Base-by-base conservation (phyloP, 2,113 vertebrate genomes). In the Rhabdomys dilectus region DNA sequence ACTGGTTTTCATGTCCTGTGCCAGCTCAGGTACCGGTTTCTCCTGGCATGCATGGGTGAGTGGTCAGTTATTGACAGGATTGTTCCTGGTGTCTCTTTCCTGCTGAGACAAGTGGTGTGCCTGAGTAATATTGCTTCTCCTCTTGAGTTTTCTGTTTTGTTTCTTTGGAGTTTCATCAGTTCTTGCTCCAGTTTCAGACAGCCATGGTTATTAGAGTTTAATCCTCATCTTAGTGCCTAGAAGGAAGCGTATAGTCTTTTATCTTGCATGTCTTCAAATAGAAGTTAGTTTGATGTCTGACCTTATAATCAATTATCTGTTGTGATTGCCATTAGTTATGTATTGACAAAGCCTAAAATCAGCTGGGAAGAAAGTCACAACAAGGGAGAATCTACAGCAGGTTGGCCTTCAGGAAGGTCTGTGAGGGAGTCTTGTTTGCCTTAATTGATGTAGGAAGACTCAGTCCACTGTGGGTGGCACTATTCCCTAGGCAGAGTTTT, bases 11-110 rank as follows among this genome's bases (percentile, higher is more conserved):
- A 19, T 19, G 16, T 42, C 12, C 8, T 36, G 75, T 42, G 45
- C 15, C 58, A 15, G 68, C 39, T 34, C 10, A 22, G 45, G 76
- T n/a, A 6, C 75, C 26, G 22, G 15, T n/a, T 6, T 31, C 22
- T 82, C 80, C 58, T 26, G 5, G 0, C 5, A 15, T 7, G 0
- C 5, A 21, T 1, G 2, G n/a, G 53, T 24, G 80, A n/a, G 22
- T 0, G 12, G 7, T 15, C 31, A 0, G 39, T 22, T 42, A 15
- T 29, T 12, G 21, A 31, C 39, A 9, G 58, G 17, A 3, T 11
- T 12, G 16, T 11, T 45, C 22, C 8, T 39, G 26, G 9, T 60
- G 7, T 45, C 22, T 80, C 48, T 64, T 73, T 48, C 36, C 15
- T 48, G 29, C 22, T 24, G 85, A 56, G 24, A 66, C 48, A 22